Conservation (phyloP, 1,140 invertebrate genomes). For the Nasonia giraulti region DNA sequence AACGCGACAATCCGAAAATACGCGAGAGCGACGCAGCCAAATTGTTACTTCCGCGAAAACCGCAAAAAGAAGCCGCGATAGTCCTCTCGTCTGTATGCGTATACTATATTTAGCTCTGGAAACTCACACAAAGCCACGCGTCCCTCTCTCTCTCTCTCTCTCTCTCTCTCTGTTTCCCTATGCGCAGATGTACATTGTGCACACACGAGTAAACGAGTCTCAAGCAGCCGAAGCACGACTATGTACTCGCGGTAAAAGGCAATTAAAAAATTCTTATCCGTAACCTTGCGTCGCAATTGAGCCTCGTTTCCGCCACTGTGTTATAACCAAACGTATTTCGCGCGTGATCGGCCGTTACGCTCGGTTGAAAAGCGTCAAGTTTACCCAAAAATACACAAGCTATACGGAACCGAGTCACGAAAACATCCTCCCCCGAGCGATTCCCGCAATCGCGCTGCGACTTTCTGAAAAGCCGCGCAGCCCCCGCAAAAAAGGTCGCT, state of each 20-base stretch:
- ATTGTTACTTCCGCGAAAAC: conserved; percentile 31
- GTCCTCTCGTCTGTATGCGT: background rate
- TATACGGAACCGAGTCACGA: background rate
- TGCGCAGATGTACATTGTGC: background rate
- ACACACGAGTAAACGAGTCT: background rate
- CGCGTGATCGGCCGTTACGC: too few species aligned
- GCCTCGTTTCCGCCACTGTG: background rate
- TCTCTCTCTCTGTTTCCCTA: conserved; percentile 17
- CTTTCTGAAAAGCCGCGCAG: too few species aligned
- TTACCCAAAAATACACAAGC: background rate
- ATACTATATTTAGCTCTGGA: conserved; percentile 24
- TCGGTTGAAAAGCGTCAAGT: too few species aligned
- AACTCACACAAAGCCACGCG: conserved; percentile 25
- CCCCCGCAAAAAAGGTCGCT: conserved; percentile 4
- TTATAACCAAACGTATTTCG: too few species aligned
- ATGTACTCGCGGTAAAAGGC: background rate
- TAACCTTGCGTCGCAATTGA: conserved; percentile 32
- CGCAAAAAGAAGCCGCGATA: conserved; percentile 15
- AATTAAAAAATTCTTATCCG: conserved; percentile 41
- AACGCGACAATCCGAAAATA: background rate
- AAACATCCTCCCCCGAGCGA: background rate
- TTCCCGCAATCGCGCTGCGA: background rate
- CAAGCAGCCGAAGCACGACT: conserved; percentile 34
- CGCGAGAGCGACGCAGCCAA: background rate
- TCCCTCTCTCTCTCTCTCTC: too few species aligned